Evolutionary conservation across 2,797 vertebrate genomes (phyloP), one percentile per base, ranked within the genome.

Genomic region (Ambastaia sidthimunki): DNA sequence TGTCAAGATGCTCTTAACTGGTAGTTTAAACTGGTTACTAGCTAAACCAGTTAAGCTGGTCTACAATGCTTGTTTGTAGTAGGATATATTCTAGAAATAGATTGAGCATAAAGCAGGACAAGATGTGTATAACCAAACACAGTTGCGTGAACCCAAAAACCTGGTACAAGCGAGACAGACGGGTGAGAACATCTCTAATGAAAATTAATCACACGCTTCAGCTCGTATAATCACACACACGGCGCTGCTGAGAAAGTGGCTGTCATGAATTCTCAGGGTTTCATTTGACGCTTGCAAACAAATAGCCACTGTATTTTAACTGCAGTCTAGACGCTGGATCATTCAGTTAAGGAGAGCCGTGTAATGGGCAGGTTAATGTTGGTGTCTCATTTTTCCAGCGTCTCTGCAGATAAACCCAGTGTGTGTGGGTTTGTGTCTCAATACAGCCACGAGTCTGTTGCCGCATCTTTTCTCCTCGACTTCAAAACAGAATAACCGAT

Each of bases 401-500:
- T 76, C 52, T 37, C 52, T 55, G 16, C 63, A 68, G 59, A 57
- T 28, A 28, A 57, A 44, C 41, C 41, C 25, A 59, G 28, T 68
- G 18, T 3, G 7, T 31, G 18, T 3, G 12, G 44, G 41, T 59
- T 23, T 48, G 7, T 60, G 15, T 71, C 25, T 74, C 44, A 23
- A 10, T 16, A 76, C 31, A 68, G 60, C 28, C 7, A 9, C 7
- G 41, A 50, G 48, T 44, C 55, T 21, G 55, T 21, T 41, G n/a
- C 13, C 18, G 41, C 25, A 62, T 19, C 12, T 60, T 69, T 78
- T 62, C 62, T 25, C 57, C 28, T 63, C 19, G 15, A 71, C 44
- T 63, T 78, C 57, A 78, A 78, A 62, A 78, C 67, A 71, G 59
- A 79, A 79, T 65, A 63, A 63, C 47, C 59, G 21, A 65, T 71